These are phyloP conservation scores for Drosophila persimilis DNA, from an alignment of 1,140 invertebrate species.

Conservation along the genomic window DNA sequence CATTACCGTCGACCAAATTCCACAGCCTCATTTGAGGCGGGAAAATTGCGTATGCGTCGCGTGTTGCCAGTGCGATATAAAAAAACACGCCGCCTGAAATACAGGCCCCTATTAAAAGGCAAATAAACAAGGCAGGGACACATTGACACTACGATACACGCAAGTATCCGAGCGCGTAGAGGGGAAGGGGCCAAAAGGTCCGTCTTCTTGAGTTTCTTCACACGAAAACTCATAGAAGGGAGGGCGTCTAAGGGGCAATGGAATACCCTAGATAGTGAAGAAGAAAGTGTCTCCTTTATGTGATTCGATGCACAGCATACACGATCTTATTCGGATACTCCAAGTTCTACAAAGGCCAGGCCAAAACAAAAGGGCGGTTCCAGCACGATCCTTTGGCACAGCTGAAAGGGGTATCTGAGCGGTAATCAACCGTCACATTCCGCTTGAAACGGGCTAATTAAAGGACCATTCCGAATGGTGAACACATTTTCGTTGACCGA, in stretches of 20 bases:
- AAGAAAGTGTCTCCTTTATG: no score
- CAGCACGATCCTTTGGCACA: constrained; percentile 1
- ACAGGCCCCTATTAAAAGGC: constrained; percentile 49
- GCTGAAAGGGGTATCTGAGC: constrained; percentile 12
- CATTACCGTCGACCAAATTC: constrained; percentile 50
- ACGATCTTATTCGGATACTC: neutral
- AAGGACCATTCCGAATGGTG: constrained; percentile 61
- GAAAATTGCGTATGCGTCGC: constrained; percentile 66
- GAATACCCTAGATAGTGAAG: no score
- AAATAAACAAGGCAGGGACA: constrained; percentile 55
- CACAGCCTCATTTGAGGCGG: constrained; percentile 59
- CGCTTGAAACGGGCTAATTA: constrained; percentile 71
- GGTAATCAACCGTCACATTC: constrained; percentile 47
- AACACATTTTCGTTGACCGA: constrained; percentile 58
- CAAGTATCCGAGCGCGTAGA: no score
- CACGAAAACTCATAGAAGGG: no score
- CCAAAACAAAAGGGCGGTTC: no score
- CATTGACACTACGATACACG: constrained; percentile 11
- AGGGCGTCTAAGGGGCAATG: no score
- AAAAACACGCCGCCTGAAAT: constrained; percentile 41
- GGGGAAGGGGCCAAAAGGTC: neutral
- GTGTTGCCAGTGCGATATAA: constrained; percentile 59
- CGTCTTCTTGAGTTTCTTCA: no score
- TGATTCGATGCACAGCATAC: neutral
- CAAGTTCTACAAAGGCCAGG: no score